Conservation (phyloP, 2,797 vertebrate genomes). For the Melanotaenia maccullochi region DNA sequence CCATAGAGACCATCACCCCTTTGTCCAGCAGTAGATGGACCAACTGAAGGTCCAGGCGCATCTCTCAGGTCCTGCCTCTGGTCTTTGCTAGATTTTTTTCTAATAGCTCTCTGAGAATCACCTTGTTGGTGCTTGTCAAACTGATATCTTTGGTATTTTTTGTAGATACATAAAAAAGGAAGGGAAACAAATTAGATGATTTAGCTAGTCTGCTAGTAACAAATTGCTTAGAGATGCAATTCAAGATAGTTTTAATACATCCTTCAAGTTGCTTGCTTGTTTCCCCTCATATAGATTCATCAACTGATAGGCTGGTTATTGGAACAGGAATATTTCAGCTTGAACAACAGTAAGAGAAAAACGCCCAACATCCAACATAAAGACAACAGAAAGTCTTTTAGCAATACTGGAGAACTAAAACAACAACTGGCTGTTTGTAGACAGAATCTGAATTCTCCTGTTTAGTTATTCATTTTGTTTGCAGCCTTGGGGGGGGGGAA, state of each 20-base stretch:
- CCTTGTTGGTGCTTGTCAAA: neutral
- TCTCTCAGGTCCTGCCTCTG: neutral
- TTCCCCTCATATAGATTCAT: no score
- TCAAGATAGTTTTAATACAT: neutral
- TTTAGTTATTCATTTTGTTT: no score
- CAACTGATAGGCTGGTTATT: neutral
- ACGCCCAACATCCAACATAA: neutral
- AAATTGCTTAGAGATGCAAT: neutral
- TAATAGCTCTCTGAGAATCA: no score
- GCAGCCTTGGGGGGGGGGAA: no score
- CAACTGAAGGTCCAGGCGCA: neutral
- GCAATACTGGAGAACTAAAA: neutral
- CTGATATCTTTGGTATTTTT: neutral
- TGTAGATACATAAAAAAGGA: neutral
- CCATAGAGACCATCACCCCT: neutral
- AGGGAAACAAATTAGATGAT: neutral
- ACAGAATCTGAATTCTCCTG: no score
- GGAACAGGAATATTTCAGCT: neutral
- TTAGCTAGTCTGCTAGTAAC: neutral
- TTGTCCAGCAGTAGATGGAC: neutral
- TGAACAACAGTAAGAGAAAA: neutral
- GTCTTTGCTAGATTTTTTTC: neutral
- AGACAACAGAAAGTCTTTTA: neutral
- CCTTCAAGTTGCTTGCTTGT: no score
- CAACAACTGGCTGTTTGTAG: neutral